Evolutionary conservation across 1,140 invertebrate species (phyloP), one percentile per base, ranked within the genome.

Genomic region (Homalodisca vitripennis): DNA sequence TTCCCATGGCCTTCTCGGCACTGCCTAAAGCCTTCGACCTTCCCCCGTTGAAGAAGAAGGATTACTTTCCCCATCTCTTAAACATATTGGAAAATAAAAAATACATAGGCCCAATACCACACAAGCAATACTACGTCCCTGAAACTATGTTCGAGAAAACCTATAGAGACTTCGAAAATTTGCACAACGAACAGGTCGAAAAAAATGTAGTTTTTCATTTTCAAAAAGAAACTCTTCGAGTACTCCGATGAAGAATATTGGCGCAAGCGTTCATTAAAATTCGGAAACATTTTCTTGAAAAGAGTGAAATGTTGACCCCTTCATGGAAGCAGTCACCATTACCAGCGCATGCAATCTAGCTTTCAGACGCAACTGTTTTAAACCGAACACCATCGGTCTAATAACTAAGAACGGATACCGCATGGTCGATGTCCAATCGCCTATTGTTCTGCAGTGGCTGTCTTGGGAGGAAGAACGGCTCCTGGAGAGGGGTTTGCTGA

Each of bases 131-230:
- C 51, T 70, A 70, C 31, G 29, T 29, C 27, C 64, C 26, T 34
- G 62, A 70, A 27, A 26, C 41, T 14, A 66, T 70, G 41, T 65
- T 51, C 22, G 57, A 60, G 17, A 31, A 65, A 46, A 41, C 24
- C 3, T 26, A 46, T 17, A 70, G 30, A 26, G 30, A 66, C 1
- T 70, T 70, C 57, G n/a, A 47, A 31, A 63, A 65, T 53, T 66
- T 62, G 69, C 47, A 70, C 48, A 53, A 53, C 14, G 17, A 66
- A n/a, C 63, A 55, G 48, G n/a, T n/a, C n/a, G n/a, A n/a, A n/a
- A n/a, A n/a, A n/a, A n/a, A n/a, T n/a, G n/a, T n/a, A n/a, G n/a
- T 66, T 1, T 70, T 70, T 66, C 27, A 70, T 41, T 64, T 69
- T n/a, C 1, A 31, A 29, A 64, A 66, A 12, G 62, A 70, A 66